Conservation (phyloP, 2,113 vertebrate species). For the Cygnus atratus region DNA sequence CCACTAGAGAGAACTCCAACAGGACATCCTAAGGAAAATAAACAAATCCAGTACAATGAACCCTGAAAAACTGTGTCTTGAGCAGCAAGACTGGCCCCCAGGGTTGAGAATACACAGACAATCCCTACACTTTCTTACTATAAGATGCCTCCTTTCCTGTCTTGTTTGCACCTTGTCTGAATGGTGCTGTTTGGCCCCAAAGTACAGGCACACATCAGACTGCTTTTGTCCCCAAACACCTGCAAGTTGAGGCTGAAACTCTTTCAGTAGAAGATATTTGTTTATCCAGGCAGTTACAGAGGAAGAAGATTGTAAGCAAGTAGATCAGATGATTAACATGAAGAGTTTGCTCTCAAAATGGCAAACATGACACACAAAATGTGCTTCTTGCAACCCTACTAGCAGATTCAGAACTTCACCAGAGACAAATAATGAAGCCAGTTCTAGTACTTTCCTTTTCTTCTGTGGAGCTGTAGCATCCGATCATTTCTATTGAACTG, state of each 20-base stretch:
- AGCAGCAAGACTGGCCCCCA: background rate
- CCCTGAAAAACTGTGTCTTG: background rate
- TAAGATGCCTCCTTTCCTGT: background rate
- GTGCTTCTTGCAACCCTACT: background rate
- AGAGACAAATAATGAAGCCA: background rate
- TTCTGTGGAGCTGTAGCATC: background rate
- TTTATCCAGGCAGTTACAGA: background rate
- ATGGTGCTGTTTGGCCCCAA: background rate
- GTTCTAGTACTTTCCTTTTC: background rate
- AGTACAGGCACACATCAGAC: background rate
- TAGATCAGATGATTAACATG: background rate
- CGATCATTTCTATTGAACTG: background rate
- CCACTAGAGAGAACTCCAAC: background rate
- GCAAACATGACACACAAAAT: background rate
- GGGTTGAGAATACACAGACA: background rate
- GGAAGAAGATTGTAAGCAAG: background rate
- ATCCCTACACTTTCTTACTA: background rate
- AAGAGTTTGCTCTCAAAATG: background rate
- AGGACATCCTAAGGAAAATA: background rate
- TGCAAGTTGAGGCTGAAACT: background rate
- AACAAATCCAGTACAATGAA: background rate
- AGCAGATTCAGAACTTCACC: background rate
- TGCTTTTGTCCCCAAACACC: background rate
- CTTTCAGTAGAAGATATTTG: background rate
- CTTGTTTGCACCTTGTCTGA: background rate